Conservation (phyloP, 2,113 vertebrate species). For the Sinocyclocheilus anophthalmus region DNA sequence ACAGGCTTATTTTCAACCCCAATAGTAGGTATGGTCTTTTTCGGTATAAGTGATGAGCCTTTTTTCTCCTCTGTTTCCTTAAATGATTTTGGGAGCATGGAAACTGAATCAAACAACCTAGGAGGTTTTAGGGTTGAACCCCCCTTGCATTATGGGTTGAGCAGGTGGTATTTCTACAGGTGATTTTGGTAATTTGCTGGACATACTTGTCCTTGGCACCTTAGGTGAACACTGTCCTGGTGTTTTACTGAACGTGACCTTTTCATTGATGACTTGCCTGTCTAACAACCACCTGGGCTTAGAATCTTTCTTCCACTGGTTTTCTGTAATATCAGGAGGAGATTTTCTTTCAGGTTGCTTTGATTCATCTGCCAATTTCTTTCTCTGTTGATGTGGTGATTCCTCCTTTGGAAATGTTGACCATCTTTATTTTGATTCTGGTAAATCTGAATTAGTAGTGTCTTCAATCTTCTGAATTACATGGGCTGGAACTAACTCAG, state of each 20-base stretch:
- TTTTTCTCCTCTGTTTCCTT: conserved; percentile 59
- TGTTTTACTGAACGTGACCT: conserved; percentile 66
- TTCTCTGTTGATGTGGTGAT: not conserved
- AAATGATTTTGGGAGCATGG: conserved; percentile 40
- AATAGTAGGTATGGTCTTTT: conserved; percentile 66
- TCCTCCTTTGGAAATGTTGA: conserved; percentile 5
- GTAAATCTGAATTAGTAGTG: conserved; percentile 22
- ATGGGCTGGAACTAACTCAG: conserved; percentile 66
- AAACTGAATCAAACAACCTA: conserved; percentile 33
- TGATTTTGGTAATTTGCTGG: conserved; percentile 52
- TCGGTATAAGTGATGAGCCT: conserved; percentile 45
- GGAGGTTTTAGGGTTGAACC: conserved; percentile 38
- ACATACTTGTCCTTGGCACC: conserved; percentile 58
- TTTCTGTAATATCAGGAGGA: not conserved
- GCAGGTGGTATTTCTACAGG: not conserved
- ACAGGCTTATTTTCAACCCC: conserved; percentile 68
- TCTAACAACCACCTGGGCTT: conserved; percentile 37
- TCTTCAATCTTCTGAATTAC: conserved; percentile 70
- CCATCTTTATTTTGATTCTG: not conserved
- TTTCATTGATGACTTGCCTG: conserved; percentile 66
- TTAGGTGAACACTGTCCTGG: conserved; percentile 69
- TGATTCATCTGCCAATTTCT: not conserved
- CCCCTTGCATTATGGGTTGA: not conserved
- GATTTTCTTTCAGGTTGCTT: not conserved
- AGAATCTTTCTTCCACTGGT: conserved; percentile 40